Evolutionary conservation across 2,797 vertebrate species (phyloP), one percentile per base, ranked within the genome.

Genomic region (Sandelia bainsii): DNA sequence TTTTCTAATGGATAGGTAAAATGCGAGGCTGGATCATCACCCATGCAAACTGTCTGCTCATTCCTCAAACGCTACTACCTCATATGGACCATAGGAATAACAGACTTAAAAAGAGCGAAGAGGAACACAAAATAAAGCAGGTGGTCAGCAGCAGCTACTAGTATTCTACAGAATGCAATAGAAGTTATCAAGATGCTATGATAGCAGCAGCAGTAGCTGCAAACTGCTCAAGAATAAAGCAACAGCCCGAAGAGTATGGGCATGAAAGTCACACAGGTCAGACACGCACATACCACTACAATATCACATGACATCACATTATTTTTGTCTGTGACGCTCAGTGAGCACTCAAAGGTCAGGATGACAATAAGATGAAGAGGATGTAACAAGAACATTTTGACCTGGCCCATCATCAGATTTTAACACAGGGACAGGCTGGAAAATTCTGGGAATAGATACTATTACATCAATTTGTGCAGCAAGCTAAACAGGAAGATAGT

Each of bases 131-230:
- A 44, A 51, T 12, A 22, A 23, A 54, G 65, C 56, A 62, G 53
- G 64, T 27, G 7, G 44, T 56, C 16, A 19, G 61, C 54, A 70
- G 71, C 49, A 27, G 72, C 63, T 44, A 1, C 4, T 44, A 6
- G 5, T 17, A 44, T 14, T 13, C 11, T 40, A 44, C 16, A 44
- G 16, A 44, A 16, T 44, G 16, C 44, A 45, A 19, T 6, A n/a
- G 17, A 22, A 22, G 46, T 9, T 22, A 12, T 19, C 1, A 89
- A 92, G 92, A 91, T 82, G 72, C 79, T 70, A 74, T 72, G 57
- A 65, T 65, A 79, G 61, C 17, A 2, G 70, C 32, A 39, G 63
- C 64, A 76, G 80, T 75, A 80, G 81, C 70, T 75, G 71, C 69
- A 84, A 84, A 81, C 71, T 81, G 80, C 3, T 13, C 34, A 37